These are phyloP conservation scores for Xerus inauris DNA, from an alignment of 2,113 vertebrate genomes.

Conservation along the genomic window DNA sequence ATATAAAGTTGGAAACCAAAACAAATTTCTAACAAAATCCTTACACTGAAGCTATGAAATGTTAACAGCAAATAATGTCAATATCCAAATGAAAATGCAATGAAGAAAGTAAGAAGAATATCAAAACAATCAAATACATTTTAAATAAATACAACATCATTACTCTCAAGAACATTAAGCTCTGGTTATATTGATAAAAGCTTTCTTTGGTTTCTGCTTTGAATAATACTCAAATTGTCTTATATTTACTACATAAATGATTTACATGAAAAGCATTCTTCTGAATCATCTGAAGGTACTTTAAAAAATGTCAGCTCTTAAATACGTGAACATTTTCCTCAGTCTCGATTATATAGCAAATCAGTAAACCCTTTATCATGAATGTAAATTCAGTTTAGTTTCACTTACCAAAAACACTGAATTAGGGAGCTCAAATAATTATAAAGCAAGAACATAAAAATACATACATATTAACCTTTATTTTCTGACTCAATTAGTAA, in stretches of 20 bases:
- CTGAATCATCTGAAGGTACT: background rate
- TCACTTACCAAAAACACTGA: conserved; percentile 1
- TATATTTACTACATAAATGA: background rate
- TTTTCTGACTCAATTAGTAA: background rate
- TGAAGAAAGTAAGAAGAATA: background rate
- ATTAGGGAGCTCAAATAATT: background rate
- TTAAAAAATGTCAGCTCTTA: conserved; percentile 9
- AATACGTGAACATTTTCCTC: background rate
- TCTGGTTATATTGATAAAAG: conserved; percentile 12
- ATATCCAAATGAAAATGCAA: background rate
- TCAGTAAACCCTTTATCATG: background rate
- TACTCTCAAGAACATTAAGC: conserved; percentile 12
- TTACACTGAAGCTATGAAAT: conserved; percentile 26
- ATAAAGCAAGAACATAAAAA: background rate
- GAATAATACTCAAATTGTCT: background rate
- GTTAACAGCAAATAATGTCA: conserved; percentile 20
- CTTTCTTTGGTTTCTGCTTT: conserved; percentile 9
- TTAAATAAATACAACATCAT: conserved; percentile 7
- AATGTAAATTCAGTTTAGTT: conserved; percentile 2
- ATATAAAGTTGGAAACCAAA: background rate
- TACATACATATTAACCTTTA: background rate
- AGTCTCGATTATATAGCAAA: background rate
- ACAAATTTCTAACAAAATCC: background rate
- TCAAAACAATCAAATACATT: background rate
- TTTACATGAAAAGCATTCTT: background rate